Evolutionary conservation across 2,888 invertebrate genomes (phyloP), one percentile per base, ranked within the genome.

Genomic region (Cepaea hortensis): DNA sequence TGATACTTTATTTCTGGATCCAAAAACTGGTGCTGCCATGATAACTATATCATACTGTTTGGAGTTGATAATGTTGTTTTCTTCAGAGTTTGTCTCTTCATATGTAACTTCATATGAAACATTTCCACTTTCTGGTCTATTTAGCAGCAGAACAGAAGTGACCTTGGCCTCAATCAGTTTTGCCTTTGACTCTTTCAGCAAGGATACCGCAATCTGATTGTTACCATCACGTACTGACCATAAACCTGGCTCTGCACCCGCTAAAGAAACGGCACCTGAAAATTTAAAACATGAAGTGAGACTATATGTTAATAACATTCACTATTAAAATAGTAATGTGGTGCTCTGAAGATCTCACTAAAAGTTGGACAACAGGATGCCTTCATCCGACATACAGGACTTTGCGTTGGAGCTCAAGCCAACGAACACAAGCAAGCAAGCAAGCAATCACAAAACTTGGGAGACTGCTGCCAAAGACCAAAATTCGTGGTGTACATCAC

Each of bases 161-260:
- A 95, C 95, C 88, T 92, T 91, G 61, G 93, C 92, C 20, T 91
- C 87, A n/a, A 95, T 91, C 6, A 95, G 81, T 20, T 92, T 93
- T 15, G 95, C 95, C n/a, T 93, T 92, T 0, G 95, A 94, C 23
- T 91, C 90, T 68, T 91, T 85, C n/a, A 93, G 73, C 0, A 93
- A 89, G 9, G 91, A 90, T 79, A 92, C 90, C 6, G 93, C 91
- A 6, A 93, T 89, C 65, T 90, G 90, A 85, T 94, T 91, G 91
- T 96, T 96, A 79, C 96, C 96, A 77, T 96, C 96, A 89, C 95
- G 94, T 7, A 96, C 95, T 48, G 95, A 94, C 96, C 96, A 96
- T 73, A 96, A 92, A 23, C 95, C 94, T 55, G 93, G 92, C 55
- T 94, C 95, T 20, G 95, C 95, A 18, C 96, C 96, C 84, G 96